Conservation (phyloP, 2,113 vertebrate genomes). For the Chrysemys picta region DNA sequence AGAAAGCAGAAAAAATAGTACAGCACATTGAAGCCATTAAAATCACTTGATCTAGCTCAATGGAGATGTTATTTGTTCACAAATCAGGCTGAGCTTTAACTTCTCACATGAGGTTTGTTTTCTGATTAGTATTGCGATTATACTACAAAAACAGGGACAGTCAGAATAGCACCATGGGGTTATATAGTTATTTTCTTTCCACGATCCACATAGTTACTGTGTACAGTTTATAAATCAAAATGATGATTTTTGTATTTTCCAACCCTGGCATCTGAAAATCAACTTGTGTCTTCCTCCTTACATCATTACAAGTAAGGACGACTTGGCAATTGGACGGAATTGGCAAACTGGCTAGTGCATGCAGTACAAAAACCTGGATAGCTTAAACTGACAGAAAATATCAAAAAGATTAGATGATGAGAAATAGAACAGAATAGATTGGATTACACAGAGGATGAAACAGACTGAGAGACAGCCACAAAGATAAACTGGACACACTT, state of each 20-base stretch:
- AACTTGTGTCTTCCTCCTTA: background rate
- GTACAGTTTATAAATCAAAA: background rate
- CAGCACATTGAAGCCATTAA: background rate
- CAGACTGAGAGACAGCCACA: background rate
- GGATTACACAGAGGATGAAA: background rate
- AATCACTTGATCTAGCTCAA: conserved; percentile 25
- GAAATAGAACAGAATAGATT: background rate
- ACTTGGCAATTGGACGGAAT: background rate
- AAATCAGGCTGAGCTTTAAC: conserved; percentile 34
- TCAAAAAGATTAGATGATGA: background rate
- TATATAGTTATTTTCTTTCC: background rate
- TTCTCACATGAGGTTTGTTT: background rate
- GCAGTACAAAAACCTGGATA: background rate
- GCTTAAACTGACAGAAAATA: background rate
- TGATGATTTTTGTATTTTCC: background rate
- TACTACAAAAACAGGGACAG: background rate
- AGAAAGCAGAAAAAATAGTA: conserved; percentile 8
- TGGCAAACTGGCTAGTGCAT: background rate
- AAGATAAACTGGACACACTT: background rate
- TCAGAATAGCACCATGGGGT: background rate
- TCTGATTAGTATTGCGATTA: conserved; percentile 11
- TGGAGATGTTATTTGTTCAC: conserved; percentile 43
- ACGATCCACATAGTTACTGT: background rate
- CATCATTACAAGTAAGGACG: background rate
- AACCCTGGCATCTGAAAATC: background rate